phyloP scores from a whole-genome alignment of 2,113 vertebrate genomes.

The Nothobranchius furzeri region DNA sequence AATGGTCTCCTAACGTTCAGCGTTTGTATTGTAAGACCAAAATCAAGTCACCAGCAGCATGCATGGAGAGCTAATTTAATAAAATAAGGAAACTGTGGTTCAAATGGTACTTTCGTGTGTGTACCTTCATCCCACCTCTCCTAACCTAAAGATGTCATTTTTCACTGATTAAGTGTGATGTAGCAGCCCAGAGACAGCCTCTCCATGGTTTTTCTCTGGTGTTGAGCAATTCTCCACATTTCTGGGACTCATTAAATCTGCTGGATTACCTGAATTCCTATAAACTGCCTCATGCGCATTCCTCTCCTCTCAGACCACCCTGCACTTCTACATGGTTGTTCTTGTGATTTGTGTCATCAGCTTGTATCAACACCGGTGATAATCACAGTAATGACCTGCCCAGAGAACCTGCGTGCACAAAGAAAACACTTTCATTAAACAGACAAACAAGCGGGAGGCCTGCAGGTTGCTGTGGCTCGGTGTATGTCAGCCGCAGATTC shows the following conservation, averaged over 20 bases:
- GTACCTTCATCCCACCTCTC: not conserved
- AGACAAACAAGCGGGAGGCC: conserved; percentile 30
- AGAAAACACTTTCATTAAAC: conserved; percentile 42
- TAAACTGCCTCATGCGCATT: not conserved
- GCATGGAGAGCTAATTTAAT: too few relatives aligned
- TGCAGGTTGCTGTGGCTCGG: conserved; percentile 23
- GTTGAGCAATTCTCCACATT: not conserved
- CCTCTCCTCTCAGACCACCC: conserved; percentile 2
- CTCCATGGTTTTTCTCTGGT: too few relatives aligned
- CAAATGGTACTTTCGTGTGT: not conserved
- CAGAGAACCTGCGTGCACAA: conserved; percentile 29
- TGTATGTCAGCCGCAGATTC: conserved; percentile 21
- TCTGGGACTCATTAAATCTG: not conserved
- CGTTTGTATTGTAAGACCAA: too few relatives aligned
- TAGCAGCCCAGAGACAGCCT: too few relatives aligned
- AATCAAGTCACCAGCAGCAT: too few relatives aligned
- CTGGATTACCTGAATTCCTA: not conserved
- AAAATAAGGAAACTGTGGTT: too few relatives aligned
- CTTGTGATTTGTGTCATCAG: conserved; percentile 10
- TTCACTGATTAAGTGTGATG: not conserved
- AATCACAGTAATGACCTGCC: conserved; percentile 28
- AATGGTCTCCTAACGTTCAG: not conserved
- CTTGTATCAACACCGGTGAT: conserved; percentile 10
- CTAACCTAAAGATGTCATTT: not conserved
- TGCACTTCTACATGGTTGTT: conserved; percentile 12